Evolutionary conservation across 2,113 vertebrate species (phyloP), one percentile per base, ranked within the genome.

Genomic region (Patagioenas fasciata): DNA sequence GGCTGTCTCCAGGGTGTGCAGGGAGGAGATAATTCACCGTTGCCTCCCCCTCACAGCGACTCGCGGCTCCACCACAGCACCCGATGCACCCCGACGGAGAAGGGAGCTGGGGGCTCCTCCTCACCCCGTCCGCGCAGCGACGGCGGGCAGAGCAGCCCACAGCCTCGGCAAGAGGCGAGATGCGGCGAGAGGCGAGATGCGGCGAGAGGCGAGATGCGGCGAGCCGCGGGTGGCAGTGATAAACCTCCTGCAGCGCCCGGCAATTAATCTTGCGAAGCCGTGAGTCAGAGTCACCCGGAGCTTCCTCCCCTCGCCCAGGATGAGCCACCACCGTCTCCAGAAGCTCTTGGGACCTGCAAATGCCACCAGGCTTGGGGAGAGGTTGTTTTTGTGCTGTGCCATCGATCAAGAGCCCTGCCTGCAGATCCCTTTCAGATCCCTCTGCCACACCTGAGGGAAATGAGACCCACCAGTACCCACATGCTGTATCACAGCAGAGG

Each of bases 221-320:
- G 28, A 93, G 96, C 70, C 3, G 29, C 56, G 79, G 91, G 86
- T 95, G 97, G 96, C 96, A 97, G 87, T 97, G 98, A 98, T 92
- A 97, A 98, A 97, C 93, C 97, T 97, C 85, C 54, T 69, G 95
- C 95, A 83, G 93, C 9, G 74, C 89, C 87, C 60, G 72, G 97
- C 60, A 94, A 98, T 98, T 98, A 97, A 98, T 98, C 98, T 98
- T 98, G 95, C 29, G 61, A 94, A 89, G 95, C 89, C 25, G 92
- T 94, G 95, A 75, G 62, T 93, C 97, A 97, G 93, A 94, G 73
- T 72, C 91, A 69, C 96, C 90, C 78, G 48, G 93, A 95, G 86
- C 89, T 91, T 92, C 95, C 94, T 95, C 91, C 96, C 93, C 83
- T 89, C 94, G 56, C 94, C 96, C 96, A 91, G 93, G 91, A 88